phyloP scores from a whole-genome alignment of 2,888 invertebrate genomes.

The Seira musarum region DNA sequence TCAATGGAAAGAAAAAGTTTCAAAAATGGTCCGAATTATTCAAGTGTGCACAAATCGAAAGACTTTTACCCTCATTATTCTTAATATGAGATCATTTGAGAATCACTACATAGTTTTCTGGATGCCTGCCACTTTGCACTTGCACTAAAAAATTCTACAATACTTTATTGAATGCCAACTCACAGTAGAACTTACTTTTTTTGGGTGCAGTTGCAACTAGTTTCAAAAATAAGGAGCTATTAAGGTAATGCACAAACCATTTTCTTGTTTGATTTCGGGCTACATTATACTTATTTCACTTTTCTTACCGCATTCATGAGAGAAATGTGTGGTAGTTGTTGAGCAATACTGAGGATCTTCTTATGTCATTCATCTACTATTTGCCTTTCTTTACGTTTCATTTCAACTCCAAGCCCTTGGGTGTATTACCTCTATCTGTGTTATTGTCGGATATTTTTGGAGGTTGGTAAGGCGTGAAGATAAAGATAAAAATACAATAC shows the following conservation, averaged over 20 bases:
- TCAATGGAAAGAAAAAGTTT: neutral
- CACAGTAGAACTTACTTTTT: no score
- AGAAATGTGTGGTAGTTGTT: no score
- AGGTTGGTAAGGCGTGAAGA: conserved; percentile 10
- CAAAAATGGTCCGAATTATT: neutral
- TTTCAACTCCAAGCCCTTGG: neutral
- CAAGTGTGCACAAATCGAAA: neutral
- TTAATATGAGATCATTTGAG: neutral
- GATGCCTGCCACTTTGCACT: neutral
- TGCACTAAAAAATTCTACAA: no score
- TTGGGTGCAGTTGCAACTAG: no score
- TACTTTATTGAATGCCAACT: no score
- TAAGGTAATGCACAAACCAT: conserved; percentile 7
- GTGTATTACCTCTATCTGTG: neutral
- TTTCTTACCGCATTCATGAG: neutral
- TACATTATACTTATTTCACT: conserved; percentile 4
- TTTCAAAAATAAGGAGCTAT: neutral
- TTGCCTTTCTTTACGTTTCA: conserved; percentile 6
- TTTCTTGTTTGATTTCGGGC: neutral
- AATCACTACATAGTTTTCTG: neutral
- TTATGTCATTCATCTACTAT: neutral
- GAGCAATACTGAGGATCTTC: neutral
- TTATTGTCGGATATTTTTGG: neutral
- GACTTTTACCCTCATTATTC: neutral
- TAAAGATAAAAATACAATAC: neutral